Base-by-base conservation (phyloP, 2,113 vertebrate genomes). In the Daubentonia madagascariensis region DNA sequence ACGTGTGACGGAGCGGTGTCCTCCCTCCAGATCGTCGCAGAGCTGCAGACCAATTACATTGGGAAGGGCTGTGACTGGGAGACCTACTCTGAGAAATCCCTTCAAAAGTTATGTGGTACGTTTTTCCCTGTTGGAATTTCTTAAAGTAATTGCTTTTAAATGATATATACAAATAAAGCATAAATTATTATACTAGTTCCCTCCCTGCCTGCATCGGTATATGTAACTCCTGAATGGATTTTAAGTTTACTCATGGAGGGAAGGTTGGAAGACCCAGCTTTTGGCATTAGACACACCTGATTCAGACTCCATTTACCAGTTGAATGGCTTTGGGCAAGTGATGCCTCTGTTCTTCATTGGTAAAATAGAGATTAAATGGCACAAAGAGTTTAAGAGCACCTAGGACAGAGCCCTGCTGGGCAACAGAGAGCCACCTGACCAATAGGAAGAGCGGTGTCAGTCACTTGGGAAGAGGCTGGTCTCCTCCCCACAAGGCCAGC, bases 91-190 rank as follows among this genome's bases (percentile, higher is more conserved):
- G 99, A 99, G 98, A 99, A 99, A 93, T 99, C 99, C 32, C 98
- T 99, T 50, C 99, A 99, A 98, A 99, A 99, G 89, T 98, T 99
- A 75, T 99, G 99, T 48, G 99, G 99, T 99, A 98, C 12, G 99
- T 97, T 89, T 30, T 37, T 79, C 10, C 37, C 59, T 79, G 12
- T 37, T 18, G 6, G 20, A 1, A 40, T 35, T 54, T 78, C 40
- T 61, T n/a, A 14, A 87, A 67, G 85, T 23, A 73, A 40, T 68
- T 63, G 28, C 40, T 88, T 78, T 50, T 54, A 45, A 78, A 83
- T 57, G 30, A 79, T 45, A 18, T 6, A 68, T 30, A 40, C 35
- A 85, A 84, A 86, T 32, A 68, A n/a, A 91, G 37, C 13, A 2
- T 48, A 75, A 43, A 25, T 94, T 75, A 16, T 45, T 59, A 22